These are phyloP conservation scores for Aurelia coerulea DNA, from an alignment of 30 jellyfish, hydroid and myxozoan genomes.

Conservation along the genomic window DNA sequence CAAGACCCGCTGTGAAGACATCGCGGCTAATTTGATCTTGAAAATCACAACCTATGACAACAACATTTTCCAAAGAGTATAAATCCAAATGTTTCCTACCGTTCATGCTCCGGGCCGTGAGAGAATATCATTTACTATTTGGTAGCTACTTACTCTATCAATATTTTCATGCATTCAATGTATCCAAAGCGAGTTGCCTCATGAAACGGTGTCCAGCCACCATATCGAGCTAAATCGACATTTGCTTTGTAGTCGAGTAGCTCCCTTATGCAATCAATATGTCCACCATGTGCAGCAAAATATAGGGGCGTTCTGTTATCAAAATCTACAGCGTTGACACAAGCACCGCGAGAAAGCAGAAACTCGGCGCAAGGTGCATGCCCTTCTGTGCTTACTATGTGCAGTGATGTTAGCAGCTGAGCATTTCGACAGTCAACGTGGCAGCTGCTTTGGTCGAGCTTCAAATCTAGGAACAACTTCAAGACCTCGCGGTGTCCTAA, in stretches of 20 bases:
- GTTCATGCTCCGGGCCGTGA: too few species aligned
- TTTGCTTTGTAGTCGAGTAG: conserved; percentile 38
- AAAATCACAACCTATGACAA: too few species aligned
- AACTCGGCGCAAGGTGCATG: conserved; percentile 42
- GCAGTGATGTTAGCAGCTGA: conserved; percentile 83
- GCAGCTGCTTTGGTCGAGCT: conserved; percentile 73
- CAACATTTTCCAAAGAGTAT: too few species aligned
- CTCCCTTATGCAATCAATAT: conserved; percentile 54
- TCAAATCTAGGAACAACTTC: conserved; percentile 59
- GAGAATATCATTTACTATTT: too few species aligned
- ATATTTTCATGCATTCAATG: conserved; percentile 44
- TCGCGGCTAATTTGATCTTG: too few species aligned
- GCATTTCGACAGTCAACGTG: conserved; percentile 77
- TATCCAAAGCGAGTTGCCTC: conserved; percentile 90
- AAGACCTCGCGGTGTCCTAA: conserved; percentile 64
- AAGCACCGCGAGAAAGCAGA: conserved; percentile 58
- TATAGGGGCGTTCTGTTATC: conserved; percentile 88
- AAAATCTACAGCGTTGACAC: conserved; percentile 73
- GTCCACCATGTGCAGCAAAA: conserved; percentile 84
- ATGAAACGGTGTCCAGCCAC: conserved; percentile 95
- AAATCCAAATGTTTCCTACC: too few species aligned
- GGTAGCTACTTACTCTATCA: conserved; percentile 54
- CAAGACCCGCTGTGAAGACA: too few species aligned
- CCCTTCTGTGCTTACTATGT: conserved; percentile 76
- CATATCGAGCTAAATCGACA: conserved; percentile 69